phyloP scores from a whole-genome alignment of 2,797 vertebrate genomes.

The Danio choprae region DNA sequence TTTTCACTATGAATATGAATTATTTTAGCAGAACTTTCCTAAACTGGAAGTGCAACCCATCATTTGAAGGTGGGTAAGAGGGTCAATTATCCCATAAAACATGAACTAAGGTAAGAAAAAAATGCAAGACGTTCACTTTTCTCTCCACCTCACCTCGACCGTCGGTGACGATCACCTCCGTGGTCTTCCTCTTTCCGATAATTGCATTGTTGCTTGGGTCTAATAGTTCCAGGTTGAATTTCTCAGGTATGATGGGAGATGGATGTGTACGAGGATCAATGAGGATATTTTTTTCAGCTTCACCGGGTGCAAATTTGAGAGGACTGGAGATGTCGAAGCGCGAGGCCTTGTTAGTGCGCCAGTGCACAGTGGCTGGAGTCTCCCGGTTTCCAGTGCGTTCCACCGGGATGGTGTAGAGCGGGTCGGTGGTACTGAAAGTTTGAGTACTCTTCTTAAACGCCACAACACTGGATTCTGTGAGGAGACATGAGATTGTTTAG shows the following conservation, averaged over 20 bases:
- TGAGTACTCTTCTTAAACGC: constrained; percentile 79
- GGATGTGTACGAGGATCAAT: constrained; percentile 68
- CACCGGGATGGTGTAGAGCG: constrained; percentile 77
- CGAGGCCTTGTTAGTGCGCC: constrained; percentile 76
- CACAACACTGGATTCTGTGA: constrained; percentile 75
- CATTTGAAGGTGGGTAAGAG: not conserved
- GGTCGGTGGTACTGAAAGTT: constrained; percentile 70
- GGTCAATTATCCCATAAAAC: not conserved
- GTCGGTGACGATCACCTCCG: constrained; percentile 70
- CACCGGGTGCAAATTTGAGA: constrained; percentile 77
- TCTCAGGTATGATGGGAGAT: constrained; percentile 67
- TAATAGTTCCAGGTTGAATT: constrained; percentile 78
- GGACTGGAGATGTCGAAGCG: constrained; percentile 69
- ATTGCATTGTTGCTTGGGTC: constrained; percentile 74
- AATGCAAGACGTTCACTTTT: not conserved
- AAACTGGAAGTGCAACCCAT: too few species aligned
- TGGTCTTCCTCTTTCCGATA: constrained; percentile 77
- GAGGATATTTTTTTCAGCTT: constrained; percentile 76
- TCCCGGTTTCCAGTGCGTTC: constrained; percentile 74
- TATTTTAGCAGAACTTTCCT: too few species aligned
- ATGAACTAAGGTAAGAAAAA: not conserved
- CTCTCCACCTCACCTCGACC: constrained; percentile 60
- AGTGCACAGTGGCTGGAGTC: constrained; percentile 70
- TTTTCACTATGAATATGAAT: too few species aligned
- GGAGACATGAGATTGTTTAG: not conserved